These are phyloP conservation scores for Hypothenemus hampei DNA, from an alignment of 1,140 invertebrate species.

Conservation along the genomic window DNA sequence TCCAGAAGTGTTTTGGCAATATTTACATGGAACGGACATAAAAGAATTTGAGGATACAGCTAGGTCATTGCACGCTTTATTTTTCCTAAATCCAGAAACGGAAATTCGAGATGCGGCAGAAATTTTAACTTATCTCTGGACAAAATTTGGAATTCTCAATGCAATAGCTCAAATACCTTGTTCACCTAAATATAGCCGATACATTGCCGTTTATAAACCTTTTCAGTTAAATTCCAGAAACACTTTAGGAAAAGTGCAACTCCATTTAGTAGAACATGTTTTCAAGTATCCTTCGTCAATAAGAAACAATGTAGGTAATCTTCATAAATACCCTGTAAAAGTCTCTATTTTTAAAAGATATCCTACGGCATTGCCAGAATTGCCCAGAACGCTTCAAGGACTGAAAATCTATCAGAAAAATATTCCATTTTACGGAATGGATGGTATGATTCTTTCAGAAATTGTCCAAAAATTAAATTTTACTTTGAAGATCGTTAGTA, in stretches of 20 bases:
- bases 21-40: too few relatives aligned
- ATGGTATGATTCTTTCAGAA: conserved; percentile 14
- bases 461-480: conserved; percentile 15
- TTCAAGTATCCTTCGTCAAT: neutral
- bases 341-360: conserved; percentile 22
- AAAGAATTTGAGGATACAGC: too few relatives aligned
- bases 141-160: conserved; percentile 6
- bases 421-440: conserved; percentile 9
- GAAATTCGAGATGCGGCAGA: neutral
- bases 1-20: too few relatives aligned
- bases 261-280: neutral
- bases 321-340: conserved; percentile 13
- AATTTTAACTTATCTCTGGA: conserved; percentile 1
- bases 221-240: conserved; percentile 3
- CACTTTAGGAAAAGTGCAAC: neutral
- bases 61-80: too few relatives aligned
- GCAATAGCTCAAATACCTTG: conserved; percentile 8
- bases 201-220: conserved; percentile 13
- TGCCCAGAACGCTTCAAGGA: neutral
- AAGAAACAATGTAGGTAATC: neutral
- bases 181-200: neutral
- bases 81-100: neutral
- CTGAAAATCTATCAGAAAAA: conserved; percentile 13
- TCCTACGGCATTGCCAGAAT: conserved; percentile 2
- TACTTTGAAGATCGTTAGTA: neutral